Base-by-base conservation (phyloP, 2,113 vertebrate species). In the Aptenodytes forsteri region DNA sequence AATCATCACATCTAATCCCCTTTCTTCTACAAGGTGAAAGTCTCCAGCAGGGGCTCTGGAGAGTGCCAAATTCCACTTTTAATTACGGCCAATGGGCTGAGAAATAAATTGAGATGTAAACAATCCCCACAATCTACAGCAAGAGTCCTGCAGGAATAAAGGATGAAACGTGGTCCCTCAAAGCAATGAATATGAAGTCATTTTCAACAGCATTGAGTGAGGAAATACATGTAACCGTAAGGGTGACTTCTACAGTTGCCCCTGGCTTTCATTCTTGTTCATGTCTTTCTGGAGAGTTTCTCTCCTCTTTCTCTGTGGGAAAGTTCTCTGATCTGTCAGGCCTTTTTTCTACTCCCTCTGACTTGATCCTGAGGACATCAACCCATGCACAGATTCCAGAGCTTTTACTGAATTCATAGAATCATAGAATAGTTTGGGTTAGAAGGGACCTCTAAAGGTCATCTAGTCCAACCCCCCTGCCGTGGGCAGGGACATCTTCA, bases 91-190 rank as follows among this genome's bases (percentile, higher is more conserved):
- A 71, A 20, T 36, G 64, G 58, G 32, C 49, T 93, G 64, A 94
- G 50, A 87, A 91, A 84, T 90, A 88, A 91, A 96, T 59, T 81
- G 59, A 93, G 65, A 77, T 77, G 40, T 80, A 94, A 87, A 88
- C 82, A 95, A 80, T 47, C 15, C 34, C 65, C 32, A 50, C 16
- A 23, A 66, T 40, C 79, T 84, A 94, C 30, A 58, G 34, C 19
- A 72, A 29, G 65, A 91, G 26, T 83, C 66, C 47, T 66, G 50
- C 16, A 91, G 64, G 29, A 78, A 59, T n/a, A 46, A 56, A 82
- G 49, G 25, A 61, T 44, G 13, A 87, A 85, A 91, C 0, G 1
- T 44, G 25, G 36, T 25, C 52, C 32, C 80, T 85, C 70, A 66
- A 66, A 97, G 29, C 36, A 83, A 97, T 67, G 5, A 84, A 38